Base-by-base conservation (phyloP, 2,888 invertebrate genomes). In the Agrotis segetum region DNA sequence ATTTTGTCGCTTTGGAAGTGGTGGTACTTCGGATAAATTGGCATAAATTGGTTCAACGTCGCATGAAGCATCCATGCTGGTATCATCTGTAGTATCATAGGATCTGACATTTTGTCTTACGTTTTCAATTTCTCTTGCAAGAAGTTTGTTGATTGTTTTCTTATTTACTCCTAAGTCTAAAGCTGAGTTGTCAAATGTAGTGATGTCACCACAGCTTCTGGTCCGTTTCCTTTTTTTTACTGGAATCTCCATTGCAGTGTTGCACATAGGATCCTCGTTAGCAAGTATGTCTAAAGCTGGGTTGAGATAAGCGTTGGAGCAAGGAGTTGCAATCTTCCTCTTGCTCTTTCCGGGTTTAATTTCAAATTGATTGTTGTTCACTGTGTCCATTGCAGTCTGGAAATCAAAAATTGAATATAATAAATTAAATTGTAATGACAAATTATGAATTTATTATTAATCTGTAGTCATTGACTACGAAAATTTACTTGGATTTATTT, bases 351-450 rank as follows among this genome's bases (percentile, higher is more conserved):
- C 86, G 9, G 93, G 92, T 82, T 91, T 94, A 5, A 96, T 89
- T 91, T 96, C 96, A 81, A 96, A 96, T 83, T 94, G 91, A 67
- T 96, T 96, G 87, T 96, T 96, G 88, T 96, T 87, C 44, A 96
- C 74, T 2, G 88, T 83, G 64, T 92, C 93, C 96, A 96, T 96
- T 62, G 50, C 89, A 71, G 21, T 21, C 85, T 85, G 84, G 13
- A 84, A 84, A n/a, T 61, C 3, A 21, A 61, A 53, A 61, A 53
- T 21, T 58, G 19, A 50, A 66, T 11, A 1, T 1, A 19, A 24
- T 46, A 11, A 6, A 34, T 2, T 49, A 29, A 1, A n/a, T 52
- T 1, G 3, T 13, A 40, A 40, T 16, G 5, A 3, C 4, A 13
- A n/a, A 6, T 2, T 0, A 34, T 7, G n/a, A 3, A 19, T 44